phyloP scores from a whole-genome alignment of 2,113 vertebrate species.

The Tylochromis polylepis region DNA sequence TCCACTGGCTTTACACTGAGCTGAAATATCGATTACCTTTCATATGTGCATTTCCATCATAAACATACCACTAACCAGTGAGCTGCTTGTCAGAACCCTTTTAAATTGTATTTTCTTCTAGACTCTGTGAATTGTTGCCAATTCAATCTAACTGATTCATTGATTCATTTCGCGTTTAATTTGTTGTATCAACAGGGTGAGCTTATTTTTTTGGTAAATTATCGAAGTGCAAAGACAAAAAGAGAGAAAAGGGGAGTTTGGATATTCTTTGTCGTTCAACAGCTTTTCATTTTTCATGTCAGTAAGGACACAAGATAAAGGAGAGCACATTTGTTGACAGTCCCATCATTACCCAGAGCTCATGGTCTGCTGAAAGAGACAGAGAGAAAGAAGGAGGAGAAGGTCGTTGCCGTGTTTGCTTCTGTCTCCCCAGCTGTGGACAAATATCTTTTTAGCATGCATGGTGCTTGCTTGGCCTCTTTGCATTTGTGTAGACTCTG shows the following conservation, averaged over 20 bases:
- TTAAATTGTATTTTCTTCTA: background rate
- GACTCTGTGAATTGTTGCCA: background rate
- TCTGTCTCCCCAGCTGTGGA: background rate
- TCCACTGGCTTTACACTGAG: background rate
- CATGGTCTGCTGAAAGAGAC: background rate
- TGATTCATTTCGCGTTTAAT: background rate
- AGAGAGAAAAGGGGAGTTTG: background rate
- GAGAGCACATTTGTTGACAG: background rate
- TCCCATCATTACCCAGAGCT: background rate
- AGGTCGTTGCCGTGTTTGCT: background rate
- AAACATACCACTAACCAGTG: background rate
- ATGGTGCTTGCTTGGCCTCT: background rate
- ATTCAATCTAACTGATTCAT: too few species aligned
- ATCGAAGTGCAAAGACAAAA: background rate
- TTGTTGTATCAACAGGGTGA: background rate
- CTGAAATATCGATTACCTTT: constrained; percentile 40
- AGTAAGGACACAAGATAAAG: constrained; percentile 13
- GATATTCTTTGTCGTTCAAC: background rate
- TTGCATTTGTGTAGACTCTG: background rate
- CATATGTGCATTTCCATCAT: constrained; percentile 22
- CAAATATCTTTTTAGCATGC: constrained; percentile 29
- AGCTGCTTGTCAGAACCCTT: background rate
- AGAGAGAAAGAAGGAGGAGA: background rate
- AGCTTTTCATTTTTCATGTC: background rate
- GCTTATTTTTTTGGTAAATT: background rate